phyloP scores from a whole-genome alignment of 2,797 vertebrate species.

The Phalanger gymnotis region DNA sequence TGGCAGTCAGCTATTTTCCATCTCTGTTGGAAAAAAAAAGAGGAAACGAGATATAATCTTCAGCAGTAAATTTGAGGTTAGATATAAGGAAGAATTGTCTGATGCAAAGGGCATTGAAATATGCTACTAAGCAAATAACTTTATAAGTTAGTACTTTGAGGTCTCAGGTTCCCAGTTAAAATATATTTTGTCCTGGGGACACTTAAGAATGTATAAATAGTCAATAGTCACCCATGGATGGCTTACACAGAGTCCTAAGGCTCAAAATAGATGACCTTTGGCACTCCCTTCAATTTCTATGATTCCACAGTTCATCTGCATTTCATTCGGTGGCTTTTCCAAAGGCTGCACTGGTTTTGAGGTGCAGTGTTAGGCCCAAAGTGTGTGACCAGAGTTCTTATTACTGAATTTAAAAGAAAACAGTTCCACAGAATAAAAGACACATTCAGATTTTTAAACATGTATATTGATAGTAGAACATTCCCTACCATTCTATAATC shows the following conservation, averaged over 20 bases:
- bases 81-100: not conserved
- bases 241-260: not conserved
- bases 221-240: not conserved
- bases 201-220: not conserved
- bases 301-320: not conserved
- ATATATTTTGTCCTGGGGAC: not conserved
- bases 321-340: not conserved
- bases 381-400: slow-evolving; percentile 39
- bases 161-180: not conserved
- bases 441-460: slow-evolving; percentile 17
- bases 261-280: not conserved
- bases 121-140: slow-evolving; percentile 6
- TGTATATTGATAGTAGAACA: not conserved
- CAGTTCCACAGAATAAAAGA: slow-evolving; percentile 31
- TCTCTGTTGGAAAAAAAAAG: not conserved
- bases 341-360: slow-evolving; percentile 18
- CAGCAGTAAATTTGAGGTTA: slow-evolving; percentile 28
- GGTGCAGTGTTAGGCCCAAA: slow-evolving; percentile 5
- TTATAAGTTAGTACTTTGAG: not conserved
- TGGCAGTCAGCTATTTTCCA: not conserved
- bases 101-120: slow-evolving; percentile 15
- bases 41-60: slow-evolving; percentile 3
- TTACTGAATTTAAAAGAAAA: slow-evolving; percentile 49
- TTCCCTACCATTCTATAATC: slow-evolving; percentile 43
- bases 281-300: not conserved